These are phyloP conservation scores for Ylistrum balloti DNA, from an alignment of 1,140 invertebrate genomes.

Conservation along the genomic window DNA sequence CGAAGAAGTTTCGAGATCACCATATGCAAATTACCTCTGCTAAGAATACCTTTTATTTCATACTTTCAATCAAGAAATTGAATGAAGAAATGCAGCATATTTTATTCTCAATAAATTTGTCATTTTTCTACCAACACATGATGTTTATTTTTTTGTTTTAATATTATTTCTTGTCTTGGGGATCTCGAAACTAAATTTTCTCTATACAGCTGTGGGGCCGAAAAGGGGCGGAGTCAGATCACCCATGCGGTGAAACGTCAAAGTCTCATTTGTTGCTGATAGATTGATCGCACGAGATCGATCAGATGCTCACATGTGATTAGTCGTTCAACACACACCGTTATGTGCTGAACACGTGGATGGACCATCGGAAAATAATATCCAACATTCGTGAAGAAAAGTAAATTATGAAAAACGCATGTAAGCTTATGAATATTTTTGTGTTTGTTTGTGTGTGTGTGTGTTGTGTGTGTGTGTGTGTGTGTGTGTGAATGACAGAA, in stretches of 20 bases:
- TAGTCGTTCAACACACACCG: conserved; percentile 32
- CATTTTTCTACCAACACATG: conserved; percentile 18
- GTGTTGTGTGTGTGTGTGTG: no score
- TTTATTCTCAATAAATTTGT: conserved; percentile 1
- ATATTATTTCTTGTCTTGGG: neutral
- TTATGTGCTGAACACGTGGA: conserved; percentile 37
- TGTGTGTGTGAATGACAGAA: neutral
- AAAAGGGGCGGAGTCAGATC: conserved; percentile 22
- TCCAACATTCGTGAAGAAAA: neutral
- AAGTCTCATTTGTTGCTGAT: conserved; percentile 2
- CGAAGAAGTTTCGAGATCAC: conserved; percentile 64
- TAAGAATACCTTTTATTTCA: neutral
- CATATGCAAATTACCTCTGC: conserved; percentile 60
- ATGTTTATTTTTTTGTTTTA: neutral
- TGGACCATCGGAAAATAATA: neutral
- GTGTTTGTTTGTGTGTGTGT: no score
- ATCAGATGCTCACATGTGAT: conserved; percentile 38
- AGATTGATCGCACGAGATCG: conserved; percentile 30
- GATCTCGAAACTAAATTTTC: conserved; percentile 14
- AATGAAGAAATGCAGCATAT: conserved; percentile 57
- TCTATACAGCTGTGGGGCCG: conserved; percentile 4
- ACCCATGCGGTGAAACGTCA: conserved; percentile 32
- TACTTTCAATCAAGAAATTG: conserved; percentile 45
- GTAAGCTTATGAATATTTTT: no score
- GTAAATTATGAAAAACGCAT: no score